Conservation (phyloP, 2,797 vertebrate species). For the Centroberyx gerrardi region DNA sequence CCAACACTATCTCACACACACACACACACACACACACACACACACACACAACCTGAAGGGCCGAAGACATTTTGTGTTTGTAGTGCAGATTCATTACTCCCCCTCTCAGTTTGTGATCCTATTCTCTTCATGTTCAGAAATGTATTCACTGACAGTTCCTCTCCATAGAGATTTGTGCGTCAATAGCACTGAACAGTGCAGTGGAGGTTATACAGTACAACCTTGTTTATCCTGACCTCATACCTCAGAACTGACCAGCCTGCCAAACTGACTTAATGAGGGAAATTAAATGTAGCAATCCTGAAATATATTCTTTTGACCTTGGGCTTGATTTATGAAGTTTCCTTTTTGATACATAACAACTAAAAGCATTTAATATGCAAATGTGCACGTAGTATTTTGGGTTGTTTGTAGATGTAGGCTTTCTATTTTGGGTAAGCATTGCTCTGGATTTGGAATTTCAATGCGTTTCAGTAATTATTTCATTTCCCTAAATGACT, state of each 20-base stretch:
- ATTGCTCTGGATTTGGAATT: neutral
- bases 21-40: slow-evolving; percentile 18
- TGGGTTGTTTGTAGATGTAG: neutral
- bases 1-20: slow-evolving; percentile 37
- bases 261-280: slow-evolving; percentile 2
- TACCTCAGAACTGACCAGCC: neutral
- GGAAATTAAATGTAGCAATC: neutral
- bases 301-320: neutral
- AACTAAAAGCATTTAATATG: neutral
- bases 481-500: slow-evolving; percentile 22
- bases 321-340: too few species aligned
- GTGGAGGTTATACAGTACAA: slow-evolving; percentile 36
- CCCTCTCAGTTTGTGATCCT: slow-evolving; percentile 60
- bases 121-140: slow-evolving; percentile 49
- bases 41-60: slow-evolving; percentile 41
- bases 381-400: neutral
- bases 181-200: slow-evolving; percentile 33
- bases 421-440: neutral
- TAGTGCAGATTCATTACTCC: slow-evolving; percentile 71
- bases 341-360: too few species aligned
- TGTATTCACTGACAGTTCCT: slow-evolving; percentile 54
- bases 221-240: slow-evolving; percentile 21
- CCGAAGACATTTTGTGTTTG: slow-evolving; percentile 63
- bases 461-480: slow-evolving; percentile 12
- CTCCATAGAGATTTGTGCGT: slow-evolving; percentile 50